A percentile compares a stretch with the other conserved stretches of the same genome.
These are phyloP conservation scores for Phengaris arion DNA, from an alignment of 2,888 invertebrate species.

Conservation along the genomic window DNA sequence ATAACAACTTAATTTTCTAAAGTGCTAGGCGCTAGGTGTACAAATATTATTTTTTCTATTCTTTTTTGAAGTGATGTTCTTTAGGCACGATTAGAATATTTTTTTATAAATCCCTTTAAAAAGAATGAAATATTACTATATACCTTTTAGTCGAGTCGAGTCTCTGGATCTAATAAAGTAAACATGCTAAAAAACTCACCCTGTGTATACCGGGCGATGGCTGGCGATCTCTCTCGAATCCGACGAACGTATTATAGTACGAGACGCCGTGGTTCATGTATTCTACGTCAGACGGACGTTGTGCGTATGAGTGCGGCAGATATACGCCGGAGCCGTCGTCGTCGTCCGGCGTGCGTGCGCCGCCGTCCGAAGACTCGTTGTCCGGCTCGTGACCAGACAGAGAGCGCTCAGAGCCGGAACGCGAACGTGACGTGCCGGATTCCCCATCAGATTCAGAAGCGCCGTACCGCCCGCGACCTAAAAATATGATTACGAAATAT, in stretches of 20 bases:
- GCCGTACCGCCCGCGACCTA: slow-evolving; percentile 84
- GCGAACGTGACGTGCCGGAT: slow-evolving; percentile 83
- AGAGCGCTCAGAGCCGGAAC: slow-evolving; percentile 81
- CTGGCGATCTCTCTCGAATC: slow-evolving; percentile 76
- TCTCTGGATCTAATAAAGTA: no score
- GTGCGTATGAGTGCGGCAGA: slow-evolving; percentile 81
- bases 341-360: slow-evolving; percentile 83
- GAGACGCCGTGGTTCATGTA: slow-evolving; percentile 80
- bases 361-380: slow-evolving; percentile 87
- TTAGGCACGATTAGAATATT: no score
- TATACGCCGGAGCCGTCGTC: slow-evolving; percentile 83
- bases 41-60: no score
- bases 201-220: slow-evolving; percentile 69
- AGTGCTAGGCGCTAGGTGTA: no score
- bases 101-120: no score
- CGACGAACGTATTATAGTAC: slow-evolving; percentile 81
- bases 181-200: slow-evolving; percentile 52
- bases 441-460: slow-evolving; percentile 75
- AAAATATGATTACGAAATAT: neutral
- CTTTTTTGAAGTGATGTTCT: no score
- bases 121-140: no score
- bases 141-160: no score
- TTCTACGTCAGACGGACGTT: slow-evolving; percentile 62
- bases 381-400: slow-evolving; percentile 86
- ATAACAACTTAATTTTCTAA: no score